Conservation (phyloP, 2,113 vertebrate genomes). For the Ondatra zibethicus region DNA sequence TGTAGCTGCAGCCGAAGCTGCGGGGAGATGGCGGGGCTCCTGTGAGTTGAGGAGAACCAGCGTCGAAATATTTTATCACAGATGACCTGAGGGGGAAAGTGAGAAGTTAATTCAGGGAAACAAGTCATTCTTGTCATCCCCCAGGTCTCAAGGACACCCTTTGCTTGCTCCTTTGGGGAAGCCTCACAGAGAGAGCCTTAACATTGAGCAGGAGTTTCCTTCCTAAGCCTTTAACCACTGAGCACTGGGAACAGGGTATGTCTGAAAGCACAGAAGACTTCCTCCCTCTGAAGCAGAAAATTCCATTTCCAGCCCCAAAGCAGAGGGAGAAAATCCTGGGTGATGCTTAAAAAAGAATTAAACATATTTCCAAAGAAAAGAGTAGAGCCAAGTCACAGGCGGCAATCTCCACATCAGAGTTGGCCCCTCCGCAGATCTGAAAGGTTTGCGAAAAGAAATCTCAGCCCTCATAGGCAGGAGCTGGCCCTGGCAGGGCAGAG, state of each 20-base stretch:
- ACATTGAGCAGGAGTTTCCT: neutral
- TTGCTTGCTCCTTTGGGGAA: neutral
- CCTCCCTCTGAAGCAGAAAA: fast-evolving
- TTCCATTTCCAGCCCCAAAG: neutral
- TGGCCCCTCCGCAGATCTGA: neutral
- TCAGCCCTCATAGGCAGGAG: neutral
- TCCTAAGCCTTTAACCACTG: fast-evolving
- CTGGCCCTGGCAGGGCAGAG: fast-evolving
- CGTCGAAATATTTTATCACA: slow-evolving; percentile 98
- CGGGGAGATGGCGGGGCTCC: slow-evolving; percentile 83
- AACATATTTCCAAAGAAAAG: neutral
- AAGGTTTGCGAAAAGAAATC: neutral
- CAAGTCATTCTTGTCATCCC: fast-evolving
- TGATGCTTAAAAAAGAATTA: neutral
- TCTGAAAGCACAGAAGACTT: neutral
- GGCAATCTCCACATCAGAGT: fast-evolving
- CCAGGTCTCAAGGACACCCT: neutral
- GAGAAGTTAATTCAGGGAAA: neutral
- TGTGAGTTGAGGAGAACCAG: slow-evolving; percentile 91
- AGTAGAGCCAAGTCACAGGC: neutral
- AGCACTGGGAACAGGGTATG: too few species aligned
- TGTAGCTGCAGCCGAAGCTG: slow-evolving; percentile 91
- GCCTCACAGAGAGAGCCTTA: fast-evolving
- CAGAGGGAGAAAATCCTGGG: too few species aligned
- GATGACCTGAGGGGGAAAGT: slow-evolving; percentile 89